These are phyloP conservation scores for Spinus pinus DNA, from an alignment of 2,797 vertebrate genomes.

Conservation along the genomic window DNA sequence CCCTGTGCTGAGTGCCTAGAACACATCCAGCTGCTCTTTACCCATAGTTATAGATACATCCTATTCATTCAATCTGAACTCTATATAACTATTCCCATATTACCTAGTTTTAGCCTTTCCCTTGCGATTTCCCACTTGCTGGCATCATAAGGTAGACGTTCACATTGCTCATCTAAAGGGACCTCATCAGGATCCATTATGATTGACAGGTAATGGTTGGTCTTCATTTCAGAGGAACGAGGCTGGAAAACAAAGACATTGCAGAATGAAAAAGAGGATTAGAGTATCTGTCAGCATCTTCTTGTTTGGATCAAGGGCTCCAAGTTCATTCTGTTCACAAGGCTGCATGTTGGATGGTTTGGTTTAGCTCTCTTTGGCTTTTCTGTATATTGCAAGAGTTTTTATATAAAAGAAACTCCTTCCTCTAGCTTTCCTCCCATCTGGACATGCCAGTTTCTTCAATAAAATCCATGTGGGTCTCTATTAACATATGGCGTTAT, in stretches of 20 bases:
- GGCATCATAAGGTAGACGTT: slow-evolving; percentile 88
- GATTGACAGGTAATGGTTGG: slow-evolving; percentile 87
- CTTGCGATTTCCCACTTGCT: slow-evolving; percentile 94
- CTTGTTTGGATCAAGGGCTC: background rate
- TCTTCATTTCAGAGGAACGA: slow-evolving; percentile 76
- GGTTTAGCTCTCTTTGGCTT: background rate
- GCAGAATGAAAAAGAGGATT: background rate
- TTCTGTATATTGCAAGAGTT: background rate
- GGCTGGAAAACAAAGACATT: slow-evolving; percentile 71
- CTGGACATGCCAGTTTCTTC: background rate
- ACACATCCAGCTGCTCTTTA: background rate
- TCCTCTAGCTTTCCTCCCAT: background rate
- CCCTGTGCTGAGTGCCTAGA: background rate
- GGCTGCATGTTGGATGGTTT: background rate
- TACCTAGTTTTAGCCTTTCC: slow-evolving; percentile 92
- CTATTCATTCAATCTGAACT: background rate
- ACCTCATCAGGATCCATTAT: slow-evolving; percentile 88
- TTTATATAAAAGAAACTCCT: background rate
- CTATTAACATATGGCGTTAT: slow-evolving; percentile 7
- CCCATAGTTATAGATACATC: background rate
- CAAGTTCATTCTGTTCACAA: background rate
- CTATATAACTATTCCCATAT: background rate
- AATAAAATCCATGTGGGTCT: slow-evolving; percentile 5
- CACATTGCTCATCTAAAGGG: slow-evolving; percentile 85
- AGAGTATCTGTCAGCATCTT: background rate